Base-by-base conservation (phyloP, 2,888 invertebrate genomes). In the Hybos culiciformis region DNA sequence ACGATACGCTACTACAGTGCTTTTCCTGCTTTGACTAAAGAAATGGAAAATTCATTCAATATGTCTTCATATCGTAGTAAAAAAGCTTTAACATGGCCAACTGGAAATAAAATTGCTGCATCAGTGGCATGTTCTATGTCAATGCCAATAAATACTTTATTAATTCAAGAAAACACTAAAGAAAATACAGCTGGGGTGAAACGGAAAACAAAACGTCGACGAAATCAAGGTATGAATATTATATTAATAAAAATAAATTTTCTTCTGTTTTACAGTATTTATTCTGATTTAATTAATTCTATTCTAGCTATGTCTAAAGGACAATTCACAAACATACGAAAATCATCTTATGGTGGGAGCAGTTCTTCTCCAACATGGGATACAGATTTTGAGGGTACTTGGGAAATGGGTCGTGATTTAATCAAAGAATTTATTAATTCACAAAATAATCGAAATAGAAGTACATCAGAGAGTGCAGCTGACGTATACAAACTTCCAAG, bases 1-100 rank as follows among this genome's bases (percentile, higher is more conserved):
- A 79, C 80, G 54, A 77, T 78, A 61, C 74, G 77, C 64, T 83
- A 83, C 63, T 82, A 80, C 72, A 78, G 80, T 58, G 83, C 83
- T 51, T 83, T 83, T 67, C 83, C 83, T 55, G 76, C 79, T 55
- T 70, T 76, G 57, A 77, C 70, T 51, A 72, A 72, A 62, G 71
- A 61, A 51, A 57, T 58, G 56, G 56, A 57, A 53, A 56, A 58
- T 47, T 55, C 57, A 18, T 29, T 31, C 24, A 53, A 56, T 50
- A 51, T 51, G 45, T 46, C 52, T 23, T 51, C 54, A 47, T 55
- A 54, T 43, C 52, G 53, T 43, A 54, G 55, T 48, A 52, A 52
- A 37, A 58, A 59, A 50, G 54, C 55, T 37, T 45, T 56, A 43
- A 56, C 58, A 43, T 60, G 59, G 60, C 58, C 59, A 44, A 44